Evolutionary conservation across 2,113 vertebrate genomes (phyloP).

Genomic region (Miniopterus natalensis): DNA sequence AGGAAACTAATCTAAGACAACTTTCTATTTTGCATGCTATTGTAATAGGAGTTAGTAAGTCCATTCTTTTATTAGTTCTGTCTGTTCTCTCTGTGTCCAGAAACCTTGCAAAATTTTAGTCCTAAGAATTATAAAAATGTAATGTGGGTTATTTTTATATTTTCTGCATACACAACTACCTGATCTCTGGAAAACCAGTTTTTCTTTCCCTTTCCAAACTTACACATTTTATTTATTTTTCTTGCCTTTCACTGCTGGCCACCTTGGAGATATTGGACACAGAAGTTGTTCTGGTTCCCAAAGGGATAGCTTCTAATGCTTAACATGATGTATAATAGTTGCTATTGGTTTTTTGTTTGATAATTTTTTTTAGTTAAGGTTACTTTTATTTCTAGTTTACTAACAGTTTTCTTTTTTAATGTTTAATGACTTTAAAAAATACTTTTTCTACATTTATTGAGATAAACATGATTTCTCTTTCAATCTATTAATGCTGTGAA

Average conservation of each 20-base stretch:
- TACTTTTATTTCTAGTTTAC: not conserved
- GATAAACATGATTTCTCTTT: not conserved
- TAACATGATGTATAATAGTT: not conserved
- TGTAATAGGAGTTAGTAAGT: not conserved
- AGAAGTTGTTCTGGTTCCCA: not conserved
- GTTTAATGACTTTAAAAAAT: not conserved
- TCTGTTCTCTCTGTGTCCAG: not conserved
- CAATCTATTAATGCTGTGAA: not conserved
- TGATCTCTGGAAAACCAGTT: not conserved
- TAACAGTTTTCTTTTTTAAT: not conserved
- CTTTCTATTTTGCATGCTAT: not conserved
- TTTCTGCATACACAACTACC: not conserved
- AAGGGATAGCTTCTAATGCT: not conserved
- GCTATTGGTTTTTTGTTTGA: not conserved
- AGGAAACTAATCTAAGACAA: not conserved
- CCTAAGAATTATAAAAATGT: not conserved
- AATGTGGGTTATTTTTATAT: not conserved
- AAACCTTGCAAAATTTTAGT: not conserved
- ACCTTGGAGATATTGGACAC: not conserved
- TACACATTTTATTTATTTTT: not conserved
- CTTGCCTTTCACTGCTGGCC: not conserved
- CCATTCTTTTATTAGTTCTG: not conserved
- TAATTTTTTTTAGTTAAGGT: not conserved
- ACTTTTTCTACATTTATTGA: not conserved
- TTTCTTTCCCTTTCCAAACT: not conserved